A percentile compares a stretch with the other conserved stretches of the same genome.
phyloP scores from a whole-genome alignment of 1,140 invertebrate species.

The Antheraea pernyi region DNA sequence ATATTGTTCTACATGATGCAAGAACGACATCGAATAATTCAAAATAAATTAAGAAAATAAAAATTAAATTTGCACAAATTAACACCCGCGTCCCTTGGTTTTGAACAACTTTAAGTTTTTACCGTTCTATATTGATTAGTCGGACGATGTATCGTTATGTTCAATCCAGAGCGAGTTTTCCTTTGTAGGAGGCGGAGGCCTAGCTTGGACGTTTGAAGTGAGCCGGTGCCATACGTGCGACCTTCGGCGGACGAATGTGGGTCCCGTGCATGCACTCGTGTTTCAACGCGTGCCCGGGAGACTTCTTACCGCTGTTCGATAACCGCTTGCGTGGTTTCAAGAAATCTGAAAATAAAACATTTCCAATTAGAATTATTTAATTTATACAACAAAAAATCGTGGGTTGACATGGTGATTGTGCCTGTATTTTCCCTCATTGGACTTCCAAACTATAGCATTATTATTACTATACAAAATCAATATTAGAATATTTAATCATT shows the following conservation, averaged over 20 bases:
- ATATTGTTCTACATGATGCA: conserved; percentile 48
- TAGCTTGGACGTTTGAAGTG: conserved; percentile 70
- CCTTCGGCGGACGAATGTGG: conserved; percentile 67
- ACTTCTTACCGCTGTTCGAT: conserved; percentile 63
- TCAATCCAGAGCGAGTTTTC: conserved; percentile 24
- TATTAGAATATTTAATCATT: no score
- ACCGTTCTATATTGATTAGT: conserved; percentile 3
- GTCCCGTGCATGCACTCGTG: conserved; percentile 61
- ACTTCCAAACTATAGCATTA: no score
- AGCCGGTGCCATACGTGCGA: conserved; percentile 58
- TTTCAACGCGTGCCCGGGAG: conserved; percentile 61
- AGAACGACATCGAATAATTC: conserved; percentile 33
- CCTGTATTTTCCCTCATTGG: no score
- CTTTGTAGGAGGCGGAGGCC: conserved; percentile 24
- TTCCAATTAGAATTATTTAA: no score
- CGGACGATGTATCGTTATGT: conserved; percentile 3
- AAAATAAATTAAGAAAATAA: conserved; percentile 71
- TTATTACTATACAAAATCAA: no score
- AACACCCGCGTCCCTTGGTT: conserved; percentile 2
- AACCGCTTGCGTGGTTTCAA: conserved; percentile 70
- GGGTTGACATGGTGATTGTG: no score
- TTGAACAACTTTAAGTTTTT: conserved; percentile 4
- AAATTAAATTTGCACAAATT: conserved; percentile 59
- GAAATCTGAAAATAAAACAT: conserved; percentile 65
- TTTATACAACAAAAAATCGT: no score